Evolutionary conservation across 1,140 invertebrate species (phyloP), one percentile per base, ranked within the genome.

Genomic region (Anastrepha ludens): DNA sequence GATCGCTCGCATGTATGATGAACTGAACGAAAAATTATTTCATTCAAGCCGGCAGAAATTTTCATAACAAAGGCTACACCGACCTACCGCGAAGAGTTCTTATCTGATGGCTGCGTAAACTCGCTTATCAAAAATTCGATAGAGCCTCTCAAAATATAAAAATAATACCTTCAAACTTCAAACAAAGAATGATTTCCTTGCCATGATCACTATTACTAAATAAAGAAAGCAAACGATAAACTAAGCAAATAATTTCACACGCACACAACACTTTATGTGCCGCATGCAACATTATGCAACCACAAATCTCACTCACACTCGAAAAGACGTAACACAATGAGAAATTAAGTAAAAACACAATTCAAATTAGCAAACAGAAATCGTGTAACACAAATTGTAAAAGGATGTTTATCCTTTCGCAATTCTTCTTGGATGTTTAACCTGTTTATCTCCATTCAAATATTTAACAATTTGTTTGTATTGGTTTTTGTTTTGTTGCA

Each of bases 381-480:
- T 62, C 41, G 47, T 74, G 17, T 74, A 74, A 41, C 17, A 41
- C 17, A 47, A 62, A 17, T 74, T n/a, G 29, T 47, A 47, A 47
- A 47, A 74, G 41, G 41, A 74, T 74, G 29, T 50, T 74, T 11
- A 74, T 17, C 41, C 13, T 74, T 74, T 74, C 17, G 60, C 60
- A 15, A 15, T 74, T 44, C 13, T 55, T 0, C 15, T 47, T 74
- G 41, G 13, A 17, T 74, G 39, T 74, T 74, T 74, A 74, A 17
- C 67, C 5, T 41, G 39, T 74, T 74, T 81, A 81, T 81, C 74
- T 20, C 47, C 15, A 20, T 81, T 81, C 47, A 81, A 81, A 81
- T 81, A 81, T 55, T 81, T 55, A 81, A 50, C 74, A 20, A 81
- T 20, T 81, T 50, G 67, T 50, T 13, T 74, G 17, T 74, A n/a